Evolutionary conservation across 2,888 invertebrate species (phyloP), one percentile per base, ranked within the genome.

Genomic region (Xanthostigma xanthostigma): DNA sequence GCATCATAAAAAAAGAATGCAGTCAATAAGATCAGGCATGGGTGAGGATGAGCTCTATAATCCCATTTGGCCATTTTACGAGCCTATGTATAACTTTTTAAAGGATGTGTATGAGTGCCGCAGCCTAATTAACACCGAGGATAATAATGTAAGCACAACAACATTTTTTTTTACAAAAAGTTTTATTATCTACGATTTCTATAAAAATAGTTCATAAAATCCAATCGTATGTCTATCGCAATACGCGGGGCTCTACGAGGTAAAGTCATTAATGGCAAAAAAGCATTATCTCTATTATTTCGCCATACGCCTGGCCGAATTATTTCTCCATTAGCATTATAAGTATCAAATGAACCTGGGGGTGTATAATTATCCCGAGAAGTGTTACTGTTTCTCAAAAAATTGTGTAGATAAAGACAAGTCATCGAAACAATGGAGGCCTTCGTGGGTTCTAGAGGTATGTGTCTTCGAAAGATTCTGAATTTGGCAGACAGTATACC

Each of bases 21-120:
- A 50, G 11, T 53, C 52, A 4, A 49, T 50, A 9, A 45, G 9
- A 48, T 51, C 49, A 14, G 53, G 54, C 17, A 49, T 52, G 10
- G 51, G 47, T 1, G 48, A 33, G 8, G 46, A 41, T 44, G 51
- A 53, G 12, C 42, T 54, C 14, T 53, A 51, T 44, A 50, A 51
- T 13, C 56, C 56, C 9, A 44, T 50, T 38, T 54, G 56, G 55
- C 53, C 53, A 44, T 51, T 51, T 8, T 56, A 48, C 40, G 51
- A 53, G 3, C 17, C 27, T 9, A 53, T 56, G 55, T 51, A 53
- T 33, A 37, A 17, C 36, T 54, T 55, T 46, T 50, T 54, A 36
- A 45, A 37, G 17, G 37, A 10, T 33, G 8, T 51, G 11, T 46
- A 46, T 39, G 43, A 51, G 44, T 44, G 40, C 11, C 12, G 13